A percentile compares a stretch with the other conserved stretches of the same genome.
Evolutionary conservation across 2,797 vertebrate genomes (phyloP).

Genomic region (Tenualosa thibaudeaui): DNA sequence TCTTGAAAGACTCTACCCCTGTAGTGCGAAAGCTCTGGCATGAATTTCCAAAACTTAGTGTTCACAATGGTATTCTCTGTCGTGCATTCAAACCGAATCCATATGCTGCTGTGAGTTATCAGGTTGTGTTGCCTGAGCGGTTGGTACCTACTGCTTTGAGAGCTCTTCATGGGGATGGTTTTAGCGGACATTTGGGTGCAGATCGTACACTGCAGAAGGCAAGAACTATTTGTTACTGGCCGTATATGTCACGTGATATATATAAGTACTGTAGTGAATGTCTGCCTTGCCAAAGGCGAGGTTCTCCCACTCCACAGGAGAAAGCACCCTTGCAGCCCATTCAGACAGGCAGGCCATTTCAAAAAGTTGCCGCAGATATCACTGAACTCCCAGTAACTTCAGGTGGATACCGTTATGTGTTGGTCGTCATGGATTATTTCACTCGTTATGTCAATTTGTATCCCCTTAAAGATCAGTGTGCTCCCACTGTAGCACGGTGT

Average conservation of each 20-base stretch:
- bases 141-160: background rate
- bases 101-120: background rate
- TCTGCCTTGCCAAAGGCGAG: conserved; percentile 33
- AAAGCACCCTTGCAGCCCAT: conserved; percentile 36
- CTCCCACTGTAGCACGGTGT: conserved; percentile 28
- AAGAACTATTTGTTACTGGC: conserved; percentile 37
- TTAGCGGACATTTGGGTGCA: conserved; percentile 36
- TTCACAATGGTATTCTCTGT: background rate
- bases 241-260: conserved; percentile 30
- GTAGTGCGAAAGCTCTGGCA: background rate
- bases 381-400: conserved; percentile 36
- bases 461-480: conserved; percentile 34
- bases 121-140: background rate
- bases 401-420: conserved; percentile 33
- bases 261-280: conserved; percentile 40
- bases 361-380: conserved; percentile 38
- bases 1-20: background rate
- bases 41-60: background rate
- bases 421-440: conserved; percentile 39
- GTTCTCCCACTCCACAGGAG: conserved; percentile 27
- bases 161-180: background rate
- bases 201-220: conserved; percentile 33
- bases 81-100: background rate
- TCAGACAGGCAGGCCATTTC: conserved; percentile 31
- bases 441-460: conserved; percentile 33